Evolutionary conservation across 2,888 invertebrate species (phyloP).

Genomic region (Anagyrus pseudococci): DNA sequence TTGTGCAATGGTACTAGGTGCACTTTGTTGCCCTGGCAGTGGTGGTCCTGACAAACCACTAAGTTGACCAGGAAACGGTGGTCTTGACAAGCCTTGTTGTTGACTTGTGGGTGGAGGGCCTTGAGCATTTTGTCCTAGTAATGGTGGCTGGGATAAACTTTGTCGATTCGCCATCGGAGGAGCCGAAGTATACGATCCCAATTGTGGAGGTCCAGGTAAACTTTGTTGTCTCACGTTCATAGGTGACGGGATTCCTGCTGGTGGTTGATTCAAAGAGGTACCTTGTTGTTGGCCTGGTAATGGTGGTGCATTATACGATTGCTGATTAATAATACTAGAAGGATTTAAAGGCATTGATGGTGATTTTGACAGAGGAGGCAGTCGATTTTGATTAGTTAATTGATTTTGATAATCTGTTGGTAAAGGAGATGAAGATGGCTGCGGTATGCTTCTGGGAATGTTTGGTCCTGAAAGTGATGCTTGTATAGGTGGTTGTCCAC

Average conservation of each 20-base stretch:
- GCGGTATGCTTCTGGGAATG: slow-evolving; percentile 1
- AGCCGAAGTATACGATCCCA: slow-evolving; percentile 36
- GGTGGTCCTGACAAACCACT: slow-evolving; percentile 35
- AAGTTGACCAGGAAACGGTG: slow-evolving; percentile 37
- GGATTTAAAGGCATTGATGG: slow-evolving; percentile 8
- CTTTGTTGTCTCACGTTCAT: slow-evolving; percentile 32
- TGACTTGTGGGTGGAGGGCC: slow-evolving; percentile 20
- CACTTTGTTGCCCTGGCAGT: slow-evolving; percentile 42
- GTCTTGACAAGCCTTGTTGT: slow-evolving; percentile 41
- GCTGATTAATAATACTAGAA: slow-evolving; percentile 13
- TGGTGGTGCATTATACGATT: slow-evolving; percentile 34
- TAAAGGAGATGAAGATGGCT: neutral
- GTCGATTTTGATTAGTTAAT: slow-evolving; percentile 19
- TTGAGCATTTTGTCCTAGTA: slow-evolving; percentile 43
- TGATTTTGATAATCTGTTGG: slow-evolving; percentile 32
- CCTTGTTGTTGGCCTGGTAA: slow-evolving; percentile 24
- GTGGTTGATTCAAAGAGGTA: slow-evolving; percentile 8
- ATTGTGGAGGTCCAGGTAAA: slow-evolving; percentile 34
- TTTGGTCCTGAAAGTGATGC: slow-evolving; percentile 32
- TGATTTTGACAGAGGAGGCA: slow-evolving; percentile 34
- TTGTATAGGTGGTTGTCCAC: slow-evolving; percentile 38
- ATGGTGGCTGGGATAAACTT: slow-evolving; percentile 41
- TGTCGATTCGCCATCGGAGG: slow-evolving; percentile 39
- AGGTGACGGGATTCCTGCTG: slow-evolving; percentile 12
- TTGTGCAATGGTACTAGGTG: slow-evolving; percentile 27